A percentile compares a stretch with the other conserved stretches of the same genome.
Evolutionary conservation across 2,797 vertebrate species (phyloP).

Genomic region (Crenuchus spilurus): DNA sequence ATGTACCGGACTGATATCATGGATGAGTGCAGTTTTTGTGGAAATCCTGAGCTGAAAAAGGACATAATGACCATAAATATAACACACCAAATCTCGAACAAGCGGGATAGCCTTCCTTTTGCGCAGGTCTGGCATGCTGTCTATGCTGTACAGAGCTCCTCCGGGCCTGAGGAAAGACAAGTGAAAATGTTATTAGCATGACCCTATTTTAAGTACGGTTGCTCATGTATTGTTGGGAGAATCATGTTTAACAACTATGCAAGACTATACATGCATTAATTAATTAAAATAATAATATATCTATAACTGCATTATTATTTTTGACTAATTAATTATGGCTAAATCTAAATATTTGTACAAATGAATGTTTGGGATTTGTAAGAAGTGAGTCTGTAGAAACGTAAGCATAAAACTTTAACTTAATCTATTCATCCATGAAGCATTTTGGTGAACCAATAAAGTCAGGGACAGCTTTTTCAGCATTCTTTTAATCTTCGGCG

Average conservation of each 20-base stretch:
- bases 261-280: no score
- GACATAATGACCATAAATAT: constrained; percentile 32
- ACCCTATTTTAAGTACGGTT: no score
- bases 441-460: background rate
- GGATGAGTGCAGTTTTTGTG: background rate
- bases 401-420: background rate
- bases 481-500: background rate
- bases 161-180: constrained; percentile 84
- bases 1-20: constrained; percentile 13
- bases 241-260: background rate
- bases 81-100: constrained; percentile 97
- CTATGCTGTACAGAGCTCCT: constrained; percentile 97
- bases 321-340: no score
- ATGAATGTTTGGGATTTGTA: background rate
- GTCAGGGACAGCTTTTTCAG: background rate
- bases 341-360: background rate
- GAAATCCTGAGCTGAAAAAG: background rate
- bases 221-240: background rate
- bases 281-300: no score
- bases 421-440: background rate
- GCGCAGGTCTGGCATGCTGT: constrained; percentile 99
- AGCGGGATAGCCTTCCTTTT: constrained; percentile 97
- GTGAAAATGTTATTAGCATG: background rate
- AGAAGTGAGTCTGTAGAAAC: background rate
- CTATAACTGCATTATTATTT: no score